Conservation (phyloP, 2,113 vertebrate species). For the Ia io region DNA sequence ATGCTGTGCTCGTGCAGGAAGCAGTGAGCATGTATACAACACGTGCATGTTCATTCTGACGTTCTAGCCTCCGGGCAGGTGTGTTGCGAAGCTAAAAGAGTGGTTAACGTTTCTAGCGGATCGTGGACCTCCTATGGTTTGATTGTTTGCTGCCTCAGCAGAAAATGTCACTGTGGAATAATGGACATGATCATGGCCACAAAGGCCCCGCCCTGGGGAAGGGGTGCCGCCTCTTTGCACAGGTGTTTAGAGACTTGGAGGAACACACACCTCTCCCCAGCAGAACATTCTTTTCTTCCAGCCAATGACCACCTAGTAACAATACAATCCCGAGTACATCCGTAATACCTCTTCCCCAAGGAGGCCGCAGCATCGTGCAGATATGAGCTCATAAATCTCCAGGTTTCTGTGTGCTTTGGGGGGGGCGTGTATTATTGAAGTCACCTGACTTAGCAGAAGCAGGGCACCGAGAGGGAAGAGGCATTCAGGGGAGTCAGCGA, state of each 20-base stretch:
- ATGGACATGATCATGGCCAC: not conserved
- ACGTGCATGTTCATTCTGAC: not conserved
- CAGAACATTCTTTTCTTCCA: not conserved
- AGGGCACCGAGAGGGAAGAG: not conserved
- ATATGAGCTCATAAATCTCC: slow-evolving; percentile 2
- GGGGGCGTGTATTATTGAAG: not conserved
- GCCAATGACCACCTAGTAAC: slow-evolving; percentile 4
- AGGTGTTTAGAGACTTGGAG: not conserved
- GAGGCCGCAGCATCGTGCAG: not conserved
- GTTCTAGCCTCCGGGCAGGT: not conserved
- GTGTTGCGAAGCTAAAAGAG: not conserved
- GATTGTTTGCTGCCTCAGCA: not conserved
- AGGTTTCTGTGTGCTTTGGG: not conserved
- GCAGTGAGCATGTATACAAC: not conserved
- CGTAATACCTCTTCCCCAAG: not conserved
- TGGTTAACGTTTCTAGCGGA: not conserved
- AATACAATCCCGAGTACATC: not conserved
- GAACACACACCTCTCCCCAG: not conserved
- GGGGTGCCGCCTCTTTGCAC: not conserved
- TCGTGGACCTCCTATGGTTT: not conserved
- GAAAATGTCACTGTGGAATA: slow-evolving; percentile 19
- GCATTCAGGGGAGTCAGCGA: not conserved
- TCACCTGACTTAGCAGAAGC: not conserved
- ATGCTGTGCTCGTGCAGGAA: not conserved
- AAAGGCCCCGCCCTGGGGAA: not conserved